Evolutionary conservation across 2,888 invertebrate species (phyloP), one percentile per base, ranked within the genome.

Genomic region (Lasioglossum lativentre): DNA sequence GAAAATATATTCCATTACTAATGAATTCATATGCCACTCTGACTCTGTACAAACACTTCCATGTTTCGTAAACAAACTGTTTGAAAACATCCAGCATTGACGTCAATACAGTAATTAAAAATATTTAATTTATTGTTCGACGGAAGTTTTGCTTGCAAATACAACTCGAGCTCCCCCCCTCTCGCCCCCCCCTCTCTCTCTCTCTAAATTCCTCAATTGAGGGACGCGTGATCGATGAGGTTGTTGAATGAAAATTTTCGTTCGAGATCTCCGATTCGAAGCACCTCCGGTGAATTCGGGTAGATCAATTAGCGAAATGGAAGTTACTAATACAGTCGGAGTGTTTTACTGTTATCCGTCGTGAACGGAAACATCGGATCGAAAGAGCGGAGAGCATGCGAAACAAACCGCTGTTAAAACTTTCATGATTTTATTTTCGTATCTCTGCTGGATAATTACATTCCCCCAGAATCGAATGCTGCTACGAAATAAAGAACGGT

Each of bases 281-380:
- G 68, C 19, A 47, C 68, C 70, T 47, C 30, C n/a, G 52, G 52
- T 77, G 40, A 52, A 77, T 70, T 70, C 77, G 47, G 52, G n/a
- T 23, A 40, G 70, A 77, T 77, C 77, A 70, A 70, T 77, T 77
- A 77, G 40, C 68, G 77, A 70, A 52, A 77, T 77, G 77, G 47
- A 47, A 77, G 77, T 70, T 77, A 70, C 47, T 77, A 70, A 77
- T 77, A 70, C 70, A n/a, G 52, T 70, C 40, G 77, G 19, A 70
- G 34, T 52, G 52, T 27, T 77, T 70, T 47, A 23, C 38, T 40
- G 52, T 40, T 70, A n/a, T 27, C 52, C 19, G 40, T 70, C 52
- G 40, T 23, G 38, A 52, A 38, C 70, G 23, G 14, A 23, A 47
- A 77, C 34, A 47, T 70, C 76, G 30, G 14, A n/a, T 47, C 4